Evolutionary conservation across 2,113 vertebrate genomes (phyloP), one percentile per base, ranked within the genome.

Genomic region (Malurus cyaneus): DNA sequence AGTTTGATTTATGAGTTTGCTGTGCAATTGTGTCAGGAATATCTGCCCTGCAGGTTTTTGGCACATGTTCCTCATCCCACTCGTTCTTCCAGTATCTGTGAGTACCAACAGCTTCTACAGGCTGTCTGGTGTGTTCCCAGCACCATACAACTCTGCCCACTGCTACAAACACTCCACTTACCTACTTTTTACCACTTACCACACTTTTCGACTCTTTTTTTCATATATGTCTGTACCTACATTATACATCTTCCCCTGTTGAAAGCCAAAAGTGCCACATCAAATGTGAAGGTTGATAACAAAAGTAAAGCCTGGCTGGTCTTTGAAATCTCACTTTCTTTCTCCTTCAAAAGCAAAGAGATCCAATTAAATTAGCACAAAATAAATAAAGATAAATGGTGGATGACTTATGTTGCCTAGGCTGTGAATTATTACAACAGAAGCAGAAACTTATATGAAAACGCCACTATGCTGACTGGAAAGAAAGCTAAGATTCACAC

Each of bases 1-100:
- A 94, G 25, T 96, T 80, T 97, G 92, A 97, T 96, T 96, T 96
- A 95, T 91, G 82, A 96, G 46, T 72, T 92, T 70, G n/a, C 60
- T 87, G 14, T 56, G 60, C 49, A 57, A 6, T 77, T 96, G 41
- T 88, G 73, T 86, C 88, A 92, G 83, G 81, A 50, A 86, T 89
- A 82, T 72, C 91, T 96, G 52, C 62, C 80, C 86, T 91, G 54
- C 21, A 96, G 83, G 60, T 73, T 94, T 93, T 20, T 80, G 73
- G 78, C 83, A 67, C 8, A 5, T 66, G 60, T 88, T 96, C 86
- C 47, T 92, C 60, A 92, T 80, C 62, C 16, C 60, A 36, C 42
- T 94, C 52, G 50, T 19, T 96, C 82, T 88, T 62, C 46, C 56
- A 80, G 46, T 39, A 9, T 25, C 26, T 80, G 53, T 77, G 60